These are phyloP conservation scores for Andrena cerasifolii DNA, from an alignment of 1,140 invertebrate genomes.

Conservation along the genomic window DNA sequence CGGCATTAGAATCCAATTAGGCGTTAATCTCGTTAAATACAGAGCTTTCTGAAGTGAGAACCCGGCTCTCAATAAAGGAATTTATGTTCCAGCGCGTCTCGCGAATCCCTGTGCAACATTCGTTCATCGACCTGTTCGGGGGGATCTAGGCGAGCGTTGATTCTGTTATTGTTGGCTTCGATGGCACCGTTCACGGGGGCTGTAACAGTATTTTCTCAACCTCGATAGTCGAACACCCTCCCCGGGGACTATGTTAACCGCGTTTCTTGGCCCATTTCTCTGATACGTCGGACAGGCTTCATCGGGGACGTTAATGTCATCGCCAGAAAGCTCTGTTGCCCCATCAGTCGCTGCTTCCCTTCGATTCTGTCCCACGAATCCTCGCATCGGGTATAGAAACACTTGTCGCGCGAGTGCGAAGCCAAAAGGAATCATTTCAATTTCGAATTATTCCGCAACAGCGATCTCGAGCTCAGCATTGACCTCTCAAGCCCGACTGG, in stretches of 20 bases:
- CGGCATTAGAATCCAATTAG: conserved; percentile 35
- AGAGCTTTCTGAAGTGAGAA: background rate
- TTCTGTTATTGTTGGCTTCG: conserved; percentile 9
- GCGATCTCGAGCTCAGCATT: background rate
- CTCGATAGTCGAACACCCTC: conserved; percentile 67
- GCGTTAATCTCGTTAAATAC: conserved; percentile 25
- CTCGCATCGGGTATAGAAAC: no score
- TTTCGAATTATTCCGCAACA: background rate
- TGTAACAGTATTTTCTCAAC: conserved; percentile 56
- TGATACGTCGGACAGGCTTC: no score
- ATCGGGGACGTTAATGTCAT: background rate
- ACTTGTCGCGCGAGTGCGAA: no score
- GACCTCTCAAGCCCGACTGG: background rate
- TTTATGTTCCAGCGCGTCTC: no score
- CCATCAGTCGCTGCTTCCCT: background rate
- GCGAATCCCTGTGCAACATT: no score
- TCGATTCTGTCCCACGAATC: background rate
- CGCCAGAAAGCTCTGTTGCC: background rate
- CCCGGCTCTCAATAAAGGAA: background rate
- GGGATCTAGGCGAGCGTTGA: conserved; percentile 3
- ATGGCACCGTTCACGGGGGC: background rate
- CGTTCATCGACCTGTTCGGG: background rate
- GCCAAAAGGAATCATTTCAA: background rate
- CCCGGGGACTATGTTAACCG: conserved; percentile 5
- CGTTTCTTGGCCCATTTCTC: conserved; percentile 13